A percentile compares a stretch with the other conserved stretches of the same genome.
These are phyloP conservation scores for Myocastor coypus DNA, from an alignment of 2,113 vertebrate species.

Conservation along the genomic window DNA sequence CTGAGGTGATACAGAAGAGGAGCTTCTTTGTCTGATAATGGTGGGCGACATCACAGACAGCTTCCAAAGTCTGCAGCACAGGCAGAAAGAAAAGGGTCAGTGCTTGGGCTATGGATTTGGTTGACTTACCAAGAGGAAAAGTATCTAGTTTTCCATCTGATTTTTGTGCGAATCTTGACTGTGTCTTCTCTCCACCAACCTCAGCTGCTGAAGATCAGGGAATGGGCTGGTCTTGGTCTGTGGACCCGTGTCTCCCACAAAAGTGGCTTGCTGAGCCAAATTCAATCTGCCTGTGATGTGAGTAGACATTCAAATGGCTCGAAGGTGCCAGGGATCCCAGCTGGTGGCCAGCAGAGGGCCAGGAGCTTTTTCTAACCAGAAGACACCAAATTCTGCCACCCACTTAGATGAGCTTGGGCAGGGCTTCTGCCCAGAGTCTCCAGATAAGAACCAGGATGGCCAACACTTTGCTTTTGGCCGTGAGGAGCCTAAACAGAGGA, in stretches of 20 bases:
- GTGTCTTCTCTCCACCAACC: too few species aligned
- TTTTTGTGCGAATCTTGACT: not conserved
- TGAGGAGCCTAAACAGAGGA: not conserved
- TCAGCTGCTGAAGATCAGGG: not conserved
- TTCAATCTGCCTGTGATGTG: not conserved
- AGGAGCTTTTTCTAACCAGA: not conserved
- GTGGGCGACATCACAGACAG: not conserved
- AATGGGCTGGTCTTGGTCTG: not conserved
- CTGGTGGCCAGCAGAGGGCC: not conserved
- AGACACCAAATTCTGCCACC: not conserved
- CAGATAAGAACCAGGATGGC: not conserved
- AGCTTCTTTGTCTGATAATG: not conserved
- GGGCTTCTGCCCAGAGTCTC: not conserved
- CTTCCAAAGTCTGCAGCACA: not conserved
- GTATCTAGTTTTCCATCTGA: not conserved
- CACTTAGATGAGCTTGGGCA: too few species aligned
- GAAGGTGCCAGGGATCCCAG: not conserved
- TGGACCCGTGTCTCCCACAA: not conserved
- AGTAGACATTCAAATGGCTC: not conserved
- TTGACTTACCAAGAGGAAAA: not conserved
- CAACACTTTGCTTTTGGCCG: not conserved
- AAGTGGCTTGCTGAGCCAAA: not conserved
- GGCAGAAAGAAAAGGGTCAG: not conserved
- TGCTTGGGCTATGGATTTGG: not conserved
- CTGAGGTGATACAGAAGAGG: too few species aligned